Evolutionary conservation across 2,797 vertebrate genomes (phyloP).

Genomic region (Eulemur coronatus): DNA sequence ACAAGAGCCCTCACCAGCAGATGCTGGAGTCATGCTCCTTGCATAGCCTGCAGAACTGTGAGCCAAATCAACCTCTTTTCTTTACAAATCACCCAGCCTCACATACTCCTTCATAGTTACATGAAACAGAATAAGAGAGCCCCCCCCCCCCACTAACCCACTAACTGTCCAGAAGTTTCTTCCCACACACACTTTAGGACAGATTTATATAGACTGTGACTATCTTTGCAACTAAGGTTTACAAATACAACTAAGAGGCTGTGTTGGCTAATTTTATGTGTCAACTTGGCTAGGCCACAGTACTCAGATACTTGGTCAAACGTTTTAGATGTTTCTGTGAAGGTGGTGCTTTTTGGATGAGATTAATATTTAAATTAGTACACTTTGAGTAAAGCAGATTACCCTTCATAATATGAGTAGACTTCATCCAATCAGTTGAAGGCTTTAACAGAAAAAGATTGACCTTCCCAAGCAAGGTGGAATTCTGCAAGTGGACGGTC

Average conservation of each 20-base stretch:
- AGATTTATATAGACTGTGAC: neutral
- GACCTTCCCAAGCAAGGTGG: neutral
- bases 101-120: neutral
- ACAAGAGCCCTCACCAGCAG: neutral
- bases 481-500: neutral
- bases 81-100: neutral
- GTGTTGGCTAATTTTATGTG: neutral
- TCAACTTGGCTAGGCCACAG: neutral
- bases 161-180: neutral
- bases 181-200: neutral
- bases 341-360: neutral
- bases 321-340: neutral
- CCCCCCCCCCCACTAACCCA: too few species aligned
- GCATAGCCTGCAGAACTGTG: neutral
- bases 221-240: conserved; percentile 48
- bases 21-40: neutral
- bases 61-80: neutral
- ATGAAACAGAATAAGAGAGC: neutral
- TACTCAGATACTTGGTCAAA: neutral
- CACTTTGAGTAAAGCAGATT: neutral
- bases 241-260: neutral
- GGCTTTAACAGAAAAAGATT: neutral
- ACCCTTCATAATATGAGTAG: neutral
- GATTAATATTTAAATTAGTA: neutral
- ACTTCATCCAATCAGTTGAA: neutral